A percentile compares a stretch with the other conserved stretches of the same genome.
Evolutionary conservation across 2,888 invertebrate species (phyloP).

Genomic region (Lysandra bellargus): DNA sequence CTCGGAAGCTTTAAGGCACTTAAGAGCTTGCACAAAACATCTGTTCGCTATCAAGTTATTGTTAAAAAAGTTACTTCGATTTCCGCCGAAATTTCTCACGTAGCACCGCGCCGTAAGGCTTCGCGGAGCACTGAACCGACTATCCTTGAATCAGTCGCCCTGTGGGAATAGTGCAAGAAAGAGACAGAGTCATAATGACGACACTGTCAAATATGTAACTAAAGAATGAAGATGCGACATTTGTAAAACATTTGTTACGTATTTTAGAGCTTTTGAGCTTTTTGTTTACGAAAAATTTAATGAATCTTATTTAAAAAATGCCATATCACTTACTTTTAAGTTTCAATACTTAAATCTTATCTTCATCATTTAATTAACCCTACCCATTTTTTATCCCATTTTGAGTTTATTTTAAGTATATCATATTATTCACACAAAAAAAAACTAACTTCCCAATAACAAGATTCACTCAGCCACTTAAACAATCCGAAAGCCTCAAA

Average conservation of each 20-base stretch:
- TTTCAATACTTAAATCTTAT: too few species aligned
- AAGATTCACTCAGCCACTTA: not conserved
- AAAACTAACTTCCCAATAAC: not conserved
- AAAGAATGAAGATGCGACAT: conserved; percentile 26
- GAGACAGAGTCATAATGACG: conserved; percentile 67
- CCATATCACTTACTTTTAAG: not conserved
- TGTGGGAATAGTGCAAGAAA: conserved; percentile 59
- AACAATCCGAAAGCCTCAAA: conserved; percentile 53
- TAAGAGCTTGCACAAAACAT: conserved; percentile 2
- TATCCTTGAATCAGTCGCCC: conserved; percentile 69
- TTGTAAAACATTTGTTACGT: not conserved
- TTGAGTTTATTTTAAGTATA: too few species aligned
- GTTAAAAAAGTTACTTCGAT: conserved; percentile 31
- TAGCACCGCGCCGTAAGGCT: conserved; percentile 51
- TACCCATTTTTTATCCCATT: too few species aligned
- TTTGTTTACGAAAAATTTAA: not conserved
- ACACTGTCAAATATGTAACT: conserved; percentile 45
- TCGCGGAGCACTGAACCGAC: conserved; percentile 75
- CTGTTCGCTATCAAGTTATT: conserved; percentile 11
- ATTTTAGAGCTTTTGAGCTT: not conserved
- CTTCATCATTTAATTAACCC: too few species aligned
- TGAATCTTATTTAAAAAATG: not conserved
- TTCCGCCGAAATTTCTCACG: conserved; percentile 37
- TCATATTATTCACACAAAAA: not conserved
- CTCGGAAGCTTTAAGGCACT: not conserved